phyloP scores from a whole-genome alignment of 2,888 invertebrate species.

The Sisyra terminalis region DNA sequence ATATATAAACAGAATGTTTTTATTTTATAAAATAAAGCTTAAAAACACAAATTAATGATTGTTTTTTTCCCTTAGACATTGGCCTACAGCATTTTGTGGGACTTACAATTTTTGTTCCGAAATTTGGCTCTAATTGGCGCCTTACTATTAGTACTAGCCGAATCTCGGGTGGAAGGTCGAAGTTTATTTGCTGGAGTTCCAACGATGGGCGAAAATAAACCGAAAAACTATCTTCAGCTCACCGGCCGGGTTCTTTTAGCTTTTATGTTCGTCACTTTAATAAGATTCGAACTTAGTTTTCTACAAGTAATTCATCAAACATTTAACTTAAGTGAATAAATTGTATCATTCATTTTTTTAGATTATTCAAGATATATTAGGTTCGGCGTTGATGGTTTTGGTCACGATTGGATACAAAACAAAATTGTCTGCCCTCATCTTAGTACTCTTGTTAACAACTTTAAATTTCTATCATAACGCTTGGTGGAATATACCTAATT shows the following conservation, averaged over 20 bases:
- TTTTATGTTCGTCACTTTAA: conserved; percentile 96
- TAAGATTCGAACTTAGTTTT: conserved; percentile 84
- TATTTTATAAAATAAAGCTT: neutral
- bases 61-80: conserved; percentile 48
- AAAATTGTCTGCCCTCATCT: conserved; percentile 87
- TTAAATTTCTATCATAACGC: conserved; percentile 97
- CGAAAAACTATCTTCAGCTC: conserved; percentile 90
- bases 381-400: conserved; percentile 85
- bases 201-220: conserved; percentile 83
- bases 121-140: conserved; percentile 96
- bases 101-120: conserved; percentile 88
- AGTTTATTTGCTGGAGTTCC: conserved; percentile 94
- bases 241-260: conserved; percentile 90
- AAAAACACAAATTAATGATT: conserved; percentile 6
- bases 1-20: neutral
- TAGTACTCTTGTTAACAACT: conserved; percentile 73
- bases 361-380: conserved; percentile 84
- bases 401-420: conserved; percentile 98
- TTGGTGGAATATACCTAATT: conserved; percentile 93
- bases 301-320: conserved; percentile 42
- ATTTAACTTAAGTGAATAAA: neutral
- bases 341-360: conserved; percentile 22
- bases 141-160: conserved; percentile 89
- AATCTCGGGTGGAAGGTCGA: conserved; percentile 82
- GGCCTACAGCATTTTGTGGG: conserved; percentile 96